Conservation (phyloP, 2,888 invertebrate genomes). For the Thymelicus lineola region DNA sequence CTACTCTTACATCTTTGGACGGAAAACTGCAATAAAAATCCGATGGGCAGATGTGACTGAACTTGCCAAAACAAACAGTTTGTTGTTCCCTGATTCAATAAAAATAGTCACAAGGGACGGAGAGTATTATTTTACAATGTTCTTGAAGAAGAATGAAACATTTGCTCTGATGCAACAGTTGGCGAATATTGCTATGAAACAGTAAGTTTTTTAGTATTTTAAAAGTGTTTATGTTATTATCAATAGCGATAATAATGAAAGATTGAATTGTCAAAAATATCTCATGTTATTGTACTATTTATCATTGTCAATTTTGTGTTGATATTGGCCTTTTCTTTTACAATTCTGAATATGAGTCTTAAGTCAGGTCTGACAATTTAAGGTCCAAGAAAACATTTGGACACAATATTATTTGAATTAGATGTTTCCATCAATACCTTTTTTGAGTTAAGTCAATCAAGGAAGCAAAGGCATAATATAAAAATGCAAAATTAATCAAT, state of each 20-base stretch:
- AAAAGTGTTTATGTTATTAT: not conserved
- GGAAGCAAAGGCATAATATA: too few relatives aligned
- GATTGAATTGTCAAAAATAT: not conserved
- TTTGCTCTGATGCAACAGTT: conserved; percentile 97
- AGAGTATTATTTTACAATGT: conserved; percentile 96
- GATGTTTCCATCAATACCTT: too few relatives aligned
- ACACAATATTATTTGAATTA: too few relatives aligned
- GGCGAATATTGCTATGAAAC: conserved; percentile 98
- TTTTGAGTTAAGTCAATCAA: too few relatives aligned
- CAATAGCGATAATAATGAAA: not conserved
- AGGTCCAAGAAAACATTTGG: too few relatives aligned
- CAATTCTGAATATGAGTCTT: too few relatives aligned
- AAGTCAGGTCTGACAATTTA: too few relatives aligned
- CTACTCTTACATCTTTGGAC: conserved; percentile 96
- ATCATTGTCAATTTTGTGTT: too few relatives aligned
- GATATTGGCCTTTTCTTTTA: too few relatives aligned
- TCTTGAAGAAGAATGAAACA: conserved; percentile 95
- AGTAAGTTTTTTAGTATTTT: conserved; percentile 75
- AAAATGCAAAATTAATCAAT: too few relatives aligned
- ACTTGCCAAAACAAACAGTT: conserved; percentile 90
- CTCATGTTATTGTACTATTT: too few relatives aligned
- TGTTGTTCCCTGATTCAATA: conserved; percentile 94
- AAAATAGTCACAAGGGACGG: conserved; percentile 94
- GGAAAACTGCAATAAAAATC: conserved; percentile 94
- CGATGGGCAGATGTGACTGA: conserved; percentile 96